Percentiles rank a stretch among this genome's conserved stretches.
Evolutionary conservation across 2,888 invertebrate genomes (phyloP).

Genomic region (Cryptocheilus praepositus): DNA sequence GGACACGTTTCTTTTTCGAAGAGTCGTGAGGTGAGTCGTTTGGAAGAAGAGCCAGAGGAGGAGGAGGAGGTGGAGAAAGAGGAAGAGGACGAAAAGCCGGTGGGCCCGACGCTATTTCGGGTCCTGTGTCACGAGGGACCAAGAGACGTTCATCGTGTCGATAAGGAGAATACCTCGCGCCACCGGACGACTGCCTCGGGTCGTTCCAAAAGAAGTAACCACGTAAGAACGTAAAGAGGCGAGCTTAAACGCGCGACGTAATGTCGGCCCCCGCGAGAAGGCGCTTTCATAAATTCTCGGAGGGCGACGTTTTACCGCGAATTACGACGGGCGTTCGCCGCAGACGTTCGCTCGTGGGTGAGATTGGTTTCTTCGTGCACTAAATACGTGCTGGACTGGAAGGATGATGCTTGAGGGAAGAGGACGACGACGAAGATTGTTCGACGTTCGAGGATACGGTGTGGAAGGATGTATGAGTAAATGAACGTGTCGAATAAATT

Average conservation of each 20-base stretch:
- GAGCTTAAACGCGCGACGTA: constrained; percentile 24
- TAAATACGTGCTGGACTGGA: constrained; percentile 15
- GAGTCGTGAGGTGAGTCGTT: constrained; percentile 32
- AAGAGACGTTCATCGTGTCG: constrained; percentile 45
- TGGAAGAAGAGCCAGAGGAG: neutral
- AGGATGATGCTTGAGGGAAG: constrained; percentile 7
- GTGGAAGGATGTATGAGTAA: constrained; percentile 19
- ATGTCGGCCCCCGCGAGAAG: constrained; percentile 36
- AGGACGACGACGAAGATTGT: constrained; percentile 18
- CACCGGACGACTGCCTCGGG: constrained; percentile 46
- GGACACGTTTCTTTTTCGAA: constrained; percentile 67
- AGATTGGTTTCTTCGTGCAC: neutral
- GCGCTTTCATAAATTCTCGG: constrained; percentile 55
- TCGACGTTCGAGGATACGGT: too few relatives aligned
- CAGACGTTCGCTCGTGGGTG: constrained; percentile 31
- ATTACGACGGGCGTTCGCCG: constrained; percentile 45
- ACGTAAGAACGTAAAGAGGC: neutral
- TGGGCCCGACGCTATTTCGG: constrained; percentile 47
- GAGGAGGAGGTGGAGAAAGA: constrained; percentile 2
- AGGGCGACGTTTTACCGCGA: constrained; percentile 47
- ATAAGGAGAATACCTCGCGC: constrained; percentile 51
- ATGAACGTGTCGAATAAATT: too few relatives aligned
- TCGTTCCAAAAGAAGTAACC: neutral
- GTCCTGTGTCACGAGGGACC: constrained; percentile 27
- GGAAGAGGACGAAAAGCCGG: constrained; percentile 14